These are phyloP conservation scores for Sebastolobus altivelis DNA, from an alignment of 2,797 vertebrate species.

Conservation along the genomic window DNA sequence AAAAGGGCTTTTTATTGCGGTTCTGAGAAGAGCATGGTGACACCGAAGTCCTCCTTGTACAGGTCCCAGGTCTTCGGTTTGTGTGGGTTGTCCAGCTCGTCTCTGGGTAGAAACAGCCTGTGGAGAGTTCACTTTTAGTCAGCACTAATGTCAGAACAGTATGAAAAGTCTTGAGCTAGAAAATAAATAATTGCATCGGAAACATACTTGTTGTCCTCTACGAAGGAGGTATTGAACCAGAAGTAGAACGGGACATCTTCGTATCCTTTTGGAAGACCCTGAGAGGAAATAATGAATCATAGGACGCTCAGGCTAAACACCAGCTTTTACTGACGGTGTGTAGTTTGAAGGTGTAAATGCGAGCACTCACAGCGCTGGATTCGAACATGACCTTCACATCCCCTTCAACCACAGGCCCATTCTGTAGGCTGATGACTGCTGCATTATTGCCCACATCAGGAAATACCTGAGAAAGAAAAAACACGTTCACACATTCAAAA, in stretches of 20 bases:
- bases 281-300: not conserved
- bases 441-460: slow-evolving; percentile 89
- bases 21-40: slow-evolving; percentile 89
- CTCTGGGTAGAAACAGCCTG: slow-evolving; percentile 92
- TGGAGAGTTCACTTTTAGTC: not conserved
- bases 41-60: slow-evolving; percentile 91
- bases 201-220: slow-evolving; percentile 90
- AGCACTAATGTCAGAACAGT: not conserved
- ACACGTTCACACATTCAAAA: not conserved
- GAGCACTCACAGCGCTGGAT: slow-evolving; percentile 89
- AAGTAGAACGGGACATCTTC: slow-evolving; percentile 96
- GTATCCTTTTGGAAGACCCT: slow-evolving; percentile 94
- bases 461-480: slow-evolving; percentile 84
- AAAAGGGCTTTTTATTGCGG: slow-evolving; percentile 64
- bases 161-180: not conserved
- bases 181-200: not conserved
- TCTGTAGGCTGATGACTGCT: slow-evolving; percentile 87
- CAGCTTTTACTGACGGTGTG: not conserved
- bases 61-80: slow-evolving; percentile 93
- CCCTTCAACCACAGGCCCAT: slow-evolving; percentile 88
- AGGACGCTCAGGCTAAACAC: not conserved
- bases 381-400: slow-evolving; percentile 96
- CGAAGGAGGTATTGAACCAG: slow-evolving; percentile 96
- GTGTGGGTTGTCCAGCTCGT: slow-evolving; percentile 95
- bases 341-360: not conserved